A percentile compares a stretch with the other conserved stretches of the same genome.
Conservation (phyloP, 2,888 invertebrate species). For the Chouioia cunea region DNA sequence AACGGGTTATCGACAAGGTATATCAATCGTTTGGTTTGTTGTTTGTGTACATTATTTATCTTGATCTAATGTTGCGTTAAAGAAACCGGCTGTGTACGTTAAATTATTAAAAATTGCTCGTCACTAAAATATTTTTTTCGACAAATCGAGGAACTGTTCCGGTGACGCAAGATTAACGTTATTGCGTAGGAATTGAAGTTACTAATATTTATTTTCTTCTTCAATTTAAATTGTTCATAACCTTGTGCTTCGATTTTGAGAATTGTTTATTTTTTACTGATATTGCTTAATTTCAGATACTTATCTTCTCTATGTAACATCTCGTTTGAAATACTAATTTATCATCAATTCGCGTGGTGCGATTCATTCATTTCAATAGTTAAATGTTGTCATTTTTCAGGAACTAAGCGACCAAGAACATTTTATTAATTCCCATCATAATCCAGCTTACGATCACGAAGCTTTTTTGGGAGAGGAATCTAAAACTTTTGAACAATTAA, state of each 20-base stretch:
- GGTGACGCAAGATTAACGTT: too few relatives aligned
- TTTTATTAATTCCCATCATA: conserved; percentile 83
- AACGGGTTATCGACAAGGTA: conserved; percentile 73
- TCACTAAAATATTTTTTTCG: too few relatives aligned
- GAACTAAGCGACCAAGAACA: conserved; percentile 85
- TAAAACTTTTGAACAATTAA: conserved; percentile 91
- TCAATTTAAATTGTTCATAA: conserved; percentile 16
- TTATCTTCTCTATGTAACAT: conserved; percentile 3
- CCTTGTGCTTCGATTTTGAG: not conserved
- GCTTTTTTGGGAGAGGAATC: conserved; percentile 97
- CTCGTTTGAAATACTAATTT: not conserved
- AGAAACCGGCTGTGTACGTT: too few relatives aligned
- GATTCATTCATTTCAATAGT: not conserved
- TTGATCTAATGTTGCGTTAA: too few relatives aligned
- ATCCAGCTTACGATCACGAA: conserved; percentile 95
- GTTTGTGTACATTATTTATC: too few relatives aligned
- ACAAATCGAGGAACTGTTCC: too few relatives aligned
- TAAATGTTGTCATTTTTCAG: conserved; percentile 62
- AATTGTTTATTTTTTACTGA: not conserved
- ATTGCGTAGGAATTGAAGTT: too few relatives aligned
- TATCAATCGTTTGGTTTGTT: not conserved
- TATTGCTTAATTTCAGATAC: conserved; percentile 13
- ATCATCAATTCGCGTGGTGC: not conserved
- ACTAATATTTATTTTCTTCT: too few relatives aligned
- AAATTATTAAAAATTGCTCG: too few relatives aligned